Evolutionary conservation across 2,888 invertebrate genomes (phyloP).

Genomic region (Myathropa florea): DNA sequence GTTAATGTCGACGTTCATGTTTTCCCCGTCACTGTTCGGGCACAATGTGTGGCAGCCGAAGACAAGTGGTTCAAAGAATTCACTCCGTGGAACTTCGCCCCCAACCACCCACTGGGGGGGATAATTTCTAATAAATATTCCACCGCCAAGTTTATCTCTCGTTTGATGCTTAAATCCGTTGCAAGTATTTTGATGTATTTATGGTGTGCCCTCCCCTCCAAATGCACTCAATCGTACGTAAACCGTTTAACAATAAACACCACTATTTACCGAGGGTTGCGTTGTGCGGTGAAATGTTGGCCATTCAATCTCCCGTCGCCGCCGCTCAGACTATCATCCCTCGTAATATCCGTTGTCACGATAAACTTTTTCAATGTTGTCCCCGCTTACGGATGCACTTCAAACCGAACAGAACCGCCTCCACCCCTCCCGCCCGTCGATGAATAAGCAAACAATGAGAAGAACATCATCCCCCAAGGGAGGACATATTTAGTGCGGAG

Average conservation of each 20-base stretch:
- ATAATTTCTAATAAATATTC: slow-evolving; percentile 60
- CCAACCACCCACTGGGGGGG: not conserved
- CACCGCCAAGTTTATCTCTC: slow-evolving; percentile 25
- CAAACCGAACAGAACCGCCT: slow-evolving; percentile 32
- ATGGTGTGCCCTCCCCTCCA: not conserved
- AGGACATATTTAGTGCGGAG: too few relatives aligned
- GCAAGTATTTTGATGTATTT: slow-evolving; percentile 27
- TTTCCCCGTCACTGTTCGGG: not conserved
- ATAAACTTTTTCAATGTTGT: slow-evolving; percentile 43
- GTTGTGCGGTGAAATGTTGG: slow-evolving; percentile 49
- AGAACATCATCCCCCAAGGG: not conserved
- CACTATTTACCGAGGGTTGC: slow-evolving; percentile 44
- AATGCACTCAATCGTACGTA: slow-evolving; percentile 54
- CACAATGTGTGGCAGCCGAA: too few relatives aligned
- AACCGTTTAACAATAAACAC: slow-evolving; percentile 69
- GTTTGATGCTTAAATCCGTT: slow-evolving; percentile 33
- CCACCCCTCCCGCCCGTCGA: not conserved
- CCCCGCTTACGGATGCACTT: slow-evolving; percentile 55
- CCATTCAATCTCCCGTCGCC: not conserved
- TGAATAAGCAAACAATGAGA: slow-evolving; percentile 16
- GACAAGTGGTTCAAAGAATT: too few relatives aligned
- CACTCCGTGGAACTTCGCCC: not conserved
- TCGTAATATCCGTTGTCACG: slow-evolving; percentile 56
- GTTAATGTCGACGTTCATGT: not conserved
- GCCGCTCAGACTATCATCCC: slow-evolving; percentile 31